phyloP scores from a whole-genome alignment of 2,113 vertebrate species.

The Corythaeola cristata region DNA sequence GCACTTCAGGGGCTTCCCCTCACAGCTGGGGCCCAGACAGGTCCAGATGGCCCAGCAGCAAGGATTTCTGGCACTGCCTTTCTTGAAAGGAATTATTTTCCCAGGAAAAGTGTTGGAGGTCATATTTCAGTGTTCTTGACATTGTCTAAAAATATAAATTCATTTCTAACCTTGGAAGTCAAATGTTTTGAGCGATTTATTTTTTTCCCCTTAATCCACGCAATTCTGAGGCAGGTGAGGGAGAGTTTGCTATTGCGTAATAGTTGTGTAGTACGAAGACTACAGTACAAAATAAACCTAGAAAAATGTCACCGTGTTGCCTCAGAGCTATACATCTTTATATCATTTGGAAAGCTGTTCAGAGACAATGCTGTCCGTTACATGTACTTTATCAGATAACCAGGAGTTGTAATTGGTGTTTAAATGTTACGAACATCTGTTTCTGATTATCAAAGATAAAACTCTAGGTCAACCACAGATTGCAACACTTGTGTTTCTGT shows the following conservation, averaged over 20 bases:
- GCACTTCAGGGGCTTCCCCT: neutral
- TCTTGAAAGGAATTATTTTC: neutral
- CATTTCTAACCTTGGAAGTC: neutral
- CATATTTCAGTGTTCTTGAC: neutral
- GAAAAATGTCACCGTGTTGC: neutral
- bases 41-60: neutral
- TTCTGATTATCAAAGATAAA: neutral
- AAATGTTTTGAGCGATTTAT: neutral
- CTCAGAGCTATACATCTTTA: neutral
- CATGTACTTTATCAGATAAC: neutral
- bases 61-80: neutral
- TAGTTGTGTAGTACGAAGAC: neutral
- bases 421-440: neutral
- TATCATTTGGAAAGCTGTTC: neutral
- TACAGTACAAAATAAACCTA: neutral
- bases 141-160: neutral
- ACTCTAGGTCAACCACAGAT: neutral
- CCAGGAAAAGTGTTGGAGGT: neutral
- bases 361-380: neutral
- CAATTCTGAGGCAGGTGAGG: neutral
- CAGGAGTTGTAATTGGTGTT: neutral
- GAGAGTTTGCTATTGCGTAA: neutral
- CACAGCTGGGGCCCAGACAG: rapidly evolving
- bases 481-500: neutral
- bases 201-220: neutral